Base-by-base conservation (phyloP, 2,797 vertebrate genomes). In the Onychomys leucogaster region DNA sequence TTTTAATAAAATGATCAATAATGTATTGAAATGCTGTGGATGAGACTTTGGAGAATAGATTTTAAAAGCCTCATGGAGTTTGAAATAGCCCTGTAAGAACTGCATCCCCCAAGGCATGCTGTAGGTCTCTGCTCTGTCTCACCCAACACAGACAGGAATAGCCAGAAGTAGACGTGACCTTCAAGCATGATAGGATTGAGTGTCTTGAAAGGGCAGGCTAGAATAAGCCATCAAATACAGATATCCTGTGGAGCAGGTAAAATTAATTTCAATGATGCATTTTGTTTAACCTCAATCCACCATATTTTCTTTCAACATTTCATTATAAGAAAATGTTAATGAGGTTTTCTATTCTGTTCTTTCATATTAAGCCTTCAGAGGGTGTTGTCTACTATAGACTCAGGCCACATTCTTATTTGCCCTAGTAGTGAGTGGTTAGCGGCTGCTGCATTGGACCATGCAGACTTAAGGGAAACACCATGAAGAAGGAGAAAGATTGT, bases 1-100 rank as follows among this genome's bases (percentile, higher is more conserved):
- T 78, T 82, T 88, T 94, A 91, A 95, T 81, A 84, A 90, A 96
- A 94, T 78, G 65, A 91, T 93, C 93, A 52, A 75, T 86, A 73
- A 61, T 75, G 3, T 90, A 49, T 91, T 63, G 92, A 78, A 95
- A 90, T 94, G 61, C 73, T 88, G 78, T 88, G 43, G 76, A 49
- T 86, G 91, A 89, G 90, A 89, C 73, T 93, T 95, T 57, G 84
- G 14, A 90, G 46, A 84, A 43, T 21, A 89, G 59, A 73, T 89
- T 89, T 92, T 12, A 61, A 95, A 96, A 90, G 88, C 65, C 67
- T 77, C 6, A 27, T 32, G 37, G 78, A 49, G 37, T 89, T 76
- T 91, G 94, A 69, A 85, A 34, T 81, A 73, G 43, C 46, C 32
- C 29, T 59, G 19, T 55, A 34, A 91, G 82, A 90, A 59, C 14